A percentile compares a stretch with the other conserved stretches of the same genome.
These are phyloP conservation scores for Zingel zingel DNA, from an alignment of 2,113 vertebrate genomes.

Conservation along the genomic window DNA sequence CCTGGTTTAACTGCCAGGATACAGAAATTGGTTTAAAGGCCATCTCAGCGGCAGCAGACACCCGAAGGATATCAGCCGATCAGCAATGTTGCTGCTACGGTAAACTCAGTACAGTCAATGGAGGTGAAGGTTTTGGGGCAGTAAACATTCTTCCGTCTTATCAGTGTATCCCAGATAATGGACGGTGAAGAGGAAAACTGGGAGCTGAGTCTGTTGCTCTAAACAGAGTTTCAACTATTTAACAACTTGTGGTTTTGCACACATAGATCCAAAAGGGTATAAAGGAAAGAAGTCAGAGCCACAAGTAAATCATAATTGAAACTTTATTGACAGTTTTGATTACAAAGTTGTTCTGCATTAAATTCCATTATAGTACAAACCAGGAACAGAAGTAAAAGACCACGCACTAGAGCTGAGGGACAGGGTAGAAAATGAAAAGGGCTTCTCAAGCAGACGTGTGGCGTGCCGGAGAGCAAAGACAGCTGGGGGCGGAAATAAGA, in stretches of 20 bases:
- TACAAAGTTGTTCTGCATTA: slow-evolving; percentile 77
- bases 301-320: slow-evolving; percentile 52
- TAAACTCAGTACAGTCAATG: slow-evolving; percentile 27
- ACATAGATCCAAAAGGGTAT: too few species aligned
- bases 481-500: slow-evolving; percentile 2
- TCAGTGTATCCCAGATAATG: slow-evolving; percentile 7
- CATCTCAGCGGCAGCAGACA: slow-evolving; percentile 10
- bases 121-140: slow-evolving; percentile 24
- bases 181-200: background rate
- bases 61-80: slow-evolving; percentile 19
- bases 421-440: slow-evolving; percentile 48
- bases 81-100: slow-evolving; percentile 17
- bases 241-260: background rate
- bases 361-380: slow-evolving; percentile 71
- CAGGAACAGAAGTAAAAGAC: slow-evolving; percentile 73
- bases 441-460: slow-evolving; percentile 37
- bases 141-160: slow-evolving; percentile 25
- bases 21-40: background rate
- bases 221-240: background rate
- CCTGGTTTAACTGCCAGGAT: slow-evolving; percentile 21
- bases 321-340: slow-evolving; percentile 80
- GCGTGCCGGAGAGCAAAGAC: slow-evolving; percentile 22
- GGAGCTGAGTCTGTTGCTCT: background rate
- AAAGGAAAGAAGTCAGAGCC: background rate
- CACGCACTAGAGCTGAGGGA: slow-evolving; percentile 62